Evolutionary conservation across 2,888 invertebrate species (phyloP), one percentile per base, ranked within the genome.

Genomic region (Ophioninae sp.): DNA sequence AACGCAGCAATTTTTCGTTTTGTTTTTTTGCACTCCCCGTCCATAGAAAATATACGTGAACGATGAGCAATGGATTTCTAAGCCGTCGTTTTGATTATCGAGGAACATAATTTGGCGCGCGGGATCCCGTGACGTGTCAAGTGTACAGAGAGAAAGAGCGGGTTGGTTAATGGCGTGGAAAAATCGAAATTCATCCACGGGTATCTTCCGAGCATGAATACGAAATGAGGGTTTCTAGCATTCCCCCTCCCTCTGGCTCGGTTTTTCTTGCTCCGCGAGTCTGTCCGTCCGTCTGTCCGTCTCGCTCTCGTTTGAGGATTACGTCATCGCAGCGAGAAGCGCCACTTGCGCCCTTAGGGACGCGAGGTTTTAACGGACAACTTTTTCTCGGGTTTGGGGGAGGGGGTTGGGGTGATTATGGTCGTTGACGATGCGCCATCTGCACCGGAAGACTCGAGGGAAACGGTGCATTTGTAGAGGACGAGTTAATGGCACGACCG

Each of bases 121-220:
- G 80, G 85, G 68, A 75, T 75, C 23, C 44, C 56, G 65, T 20
- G 50, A 44, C 23, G 67, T 44, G 65, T 65, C 23, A 10, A 30
- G 41, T 0, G 67, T 67, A 72, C 37, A 75, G 69, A 62, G 87
- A 44, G 44, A 8, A 44, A 44, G 84, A 86, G 87, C 81, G 85
- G 85, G 30, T 30, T 79, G 88, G 85, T 92, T 93, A 93, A 93
- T 93, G 92, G 92, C 87, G 89, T 80, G 92, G 92, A 93, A 93
- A 91, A 91, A 92, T 92, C 91, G 89, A 89, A 91, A 90, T 57
- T 91, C 92, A 91, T 92, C 90, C 86, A 86, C 87, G 85, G 84
- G 85, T 85, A 70, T 70, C 39, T 64, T 37, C 70, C 65, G 76
- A 76, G 57, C 82, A 91, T 91, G 93, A 93, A 93, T 93, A 91